Evolutionary conservation across 2,797 vertebrate species (phyloP).

Genomic region (Uromys caudimaculatus): DNA sequence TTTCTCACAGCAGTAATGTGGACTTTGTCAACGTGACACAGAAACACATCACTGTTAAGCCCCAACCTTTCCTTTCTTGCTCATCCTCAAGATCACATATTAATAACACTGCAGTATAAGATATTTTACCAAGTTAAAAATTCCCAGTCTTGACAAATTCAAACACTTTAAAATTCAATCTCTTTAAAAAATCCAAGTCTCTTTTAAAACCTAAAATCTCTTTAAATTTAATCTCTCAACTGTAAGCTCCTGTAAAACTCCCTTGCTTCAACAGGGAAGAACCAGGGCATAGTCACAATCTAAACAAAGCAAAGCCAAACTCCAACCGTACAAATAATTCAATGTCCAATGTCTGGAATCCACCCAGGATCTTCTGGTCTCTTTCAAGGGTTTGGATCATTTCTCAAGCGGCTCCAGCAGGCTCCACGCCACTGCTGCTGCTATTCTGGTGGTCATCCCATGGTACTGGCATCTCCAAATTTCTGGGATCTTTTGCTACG

Average conservation of each 20-base stretch:
- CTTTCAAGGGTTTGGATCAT: neutral
- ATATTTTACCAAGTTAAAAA: neutral
- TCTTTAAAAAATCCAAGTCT: neutral
- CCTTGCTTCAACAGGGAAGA: neutral
- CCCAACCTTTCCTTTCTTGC: neutral
- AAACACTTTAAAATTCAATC: neutral
- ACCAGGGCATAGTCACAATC: too few species aligned
- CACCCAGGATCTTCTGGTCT: neutral
- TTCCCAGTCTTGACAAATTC: neutral
- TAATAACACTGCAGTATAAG: neutral
- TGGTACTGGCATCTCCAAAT: neutral
- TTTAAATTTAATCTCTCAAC: neutral
- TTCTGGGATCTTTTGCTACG: neutral
- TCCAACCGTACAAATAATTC: neutral
- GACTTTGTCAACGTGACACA: neutral
- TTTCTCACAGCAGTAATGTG: neutral
- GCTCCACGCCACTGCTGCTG: neutral
- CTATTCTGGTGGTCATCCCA: neutral
- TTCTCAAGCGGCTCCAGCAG: too few species aligned
- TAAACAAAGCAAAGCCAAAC: neutral
- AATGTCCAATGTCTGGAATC: neutral
- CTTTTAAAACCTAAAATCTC: too few species aligned
- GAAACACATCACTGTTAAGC: neutral
- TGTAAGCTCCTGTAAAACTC: too few species aligned
- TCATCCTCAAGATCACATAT: neutral